Evolutionary conservation across 1,140 invertebrate species (phyloP), one percentile per base, ranked within the genome.

Genomic region (Aporrectodea caliginosa): DNA sequence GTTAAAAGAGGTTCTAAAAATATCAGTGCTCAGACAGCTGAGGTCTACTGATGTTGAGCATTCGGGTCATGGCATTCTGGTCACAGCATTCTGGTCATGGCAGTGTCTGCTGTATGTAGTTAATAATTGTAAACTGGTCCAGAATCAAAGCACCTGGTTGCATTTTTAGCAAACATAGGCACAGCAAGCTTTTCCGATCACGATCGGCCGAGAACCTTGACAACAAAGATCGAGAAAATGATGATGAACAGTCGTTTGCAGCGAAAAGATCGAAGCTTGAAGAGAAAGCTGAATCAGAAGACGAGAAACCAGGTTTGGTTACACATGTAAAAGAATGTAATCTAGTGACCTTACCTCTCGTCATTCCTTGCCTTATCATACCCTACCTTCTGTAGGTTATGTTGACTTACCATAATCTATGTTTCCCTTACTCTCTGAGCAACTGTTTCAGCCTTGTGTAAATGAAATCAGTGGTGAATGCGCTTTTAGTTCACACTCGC

Each of bases 181-280:
- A 97, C 85, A 96, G 95, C 86, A 89, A 94, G 79, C 93, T 96
- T 84, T 90, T 89, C 84, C 91, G 95, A 78, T 96, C 94, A 69
- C 96, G 97, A 89, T 97, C 95, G 22, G 68, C 73, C 12, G 75
- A 69, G 27, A 74, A 72, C 34, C 71, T 81, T 16, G 70, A 73
- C 35, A 58, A 76, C n/a, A 32, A 35, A 29, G 31, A 43, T 35
- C 29, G 29, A 29, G 35, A n/a, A 29, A 16, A 34, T 30, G 30
- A 68, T 35, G 33, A 14, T 43, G 27, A 58, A 32, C 6, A 27
- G 16, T 58, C 43, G 22, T 22, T 12, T 12, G 43, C 43, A 6
- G 6, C 22, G 43, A 58, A 58, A 58, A 58, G 43, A 12, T 6
- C 43, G n/a, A n/a, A n/a, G n/a, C 43, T 22, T 58, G 43, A 58